phyloP scores from a whole-genome alignment of 37 sponge, comb jelly and placozoan genomes.

The Theonella swinhoei region DNA sequence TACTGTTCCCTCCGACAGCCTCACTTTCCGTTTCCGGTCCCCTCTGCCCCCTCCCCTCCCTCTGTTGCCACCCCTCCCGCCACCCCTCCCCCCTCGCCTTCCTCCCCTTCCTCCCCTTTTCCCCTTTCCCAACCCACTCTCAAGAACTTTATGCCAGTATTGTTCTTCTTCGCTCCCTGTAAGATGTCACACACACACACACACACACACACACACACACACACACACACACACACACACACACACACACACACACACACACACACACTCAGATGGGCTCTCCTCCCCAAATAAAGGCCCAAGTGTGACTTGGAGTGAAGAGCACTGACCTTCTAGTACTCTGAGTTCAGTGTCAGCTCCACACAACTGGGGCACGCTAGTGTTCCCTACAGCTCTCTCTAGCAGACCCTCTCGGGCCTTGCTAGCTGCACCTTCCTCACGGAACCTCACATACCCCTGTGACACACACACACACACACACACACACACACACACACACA shows the following conservation, averaged over 20 bases:
- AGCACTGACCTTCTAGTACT: conserved; percentile 74
- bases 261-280: no score
- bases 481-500: neutral
- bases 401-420: conserved; percentile 53
- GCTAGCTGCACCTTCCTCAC: conserved; percentile 58
- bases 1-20: neutral
- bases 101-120: neutral
- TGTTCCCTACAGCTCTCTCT: conserved; percentile 23
- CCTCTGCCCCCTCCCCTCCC: neutral
- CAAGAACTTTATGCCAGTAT: conserved; percentile 45
- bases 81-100: neutral
- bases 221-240: no score
- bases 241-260: no score
- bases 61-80: neutral
- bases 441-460: conserved; percentile 80
- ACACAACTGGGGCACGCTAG: conserved; percentile 19
- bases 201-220: no score
- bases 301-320: no score
- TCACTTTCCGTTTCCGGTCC: neutral
- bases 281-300: no score
- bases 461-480: neutral
- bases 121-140: neutral
- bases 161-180: neutral
- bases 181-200: no score
- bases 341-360: conserved; percentile 47